phyloP scores from a whole-genome alignment of 2,113 vertebrate genomes.

The Pygoscelis adeliae region DNA sequence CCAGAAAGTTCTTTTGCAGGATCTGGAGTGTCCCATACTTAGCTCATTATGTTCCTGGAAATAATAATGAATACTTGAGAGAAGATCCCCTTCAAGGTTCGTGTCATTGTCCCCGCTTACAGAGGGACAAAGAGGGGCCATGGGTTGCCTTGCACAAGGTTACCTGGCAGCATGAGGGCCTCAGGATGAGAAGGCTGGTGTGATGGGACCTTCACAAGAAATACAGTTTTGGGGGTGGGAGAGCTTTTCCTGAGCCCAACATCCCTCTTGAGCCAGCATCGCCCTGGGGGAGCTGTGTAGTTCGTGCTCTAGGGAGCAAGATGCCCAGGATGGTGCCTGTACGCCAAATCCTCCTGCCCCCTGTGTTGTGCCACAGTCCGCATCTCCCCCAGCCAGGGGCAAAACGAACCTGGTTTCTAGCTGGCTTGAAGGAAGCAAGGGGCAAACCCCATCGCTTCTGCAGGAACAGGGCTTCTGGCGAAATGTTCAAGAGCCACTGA shows the following conservation, averaged over 20 bases:
- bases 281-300: rapidly evolving
- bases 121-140: not conserved
- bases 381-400: rapidly evolving
- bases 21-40: not conserved
- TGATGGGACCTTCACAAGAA: not conserved
- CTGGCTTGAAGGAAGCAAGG: not conserved
- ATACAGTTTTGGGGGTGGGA: not conserved
- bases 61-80: not conserved
- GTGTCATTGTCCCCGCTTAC: not conserved
- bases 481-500: not conserved
- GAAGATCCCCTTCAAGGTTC: not conserved
- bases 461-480: not conserved
- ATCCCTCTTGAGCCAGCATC: not conserved
- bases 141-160: not conserved
- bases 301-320: not conserved
- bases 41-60: not conserved
- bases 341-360: not conserved
- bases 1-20: not conserved
- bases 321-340: too few relatives aligned
- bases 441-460: not conserved
- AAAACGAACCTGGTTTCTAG: not conserved
- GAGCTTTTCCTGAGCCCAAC: not conserved
- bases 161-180: not conserved
- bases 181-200: not conserved
- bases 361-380: not conserved